A percentile compares a stretch with the other conserved stretches of the same genome.
phyloP scores from a whole-genome alignment of 2,113 vertebrate genomes.

The Cavia porcellus region DNA sequence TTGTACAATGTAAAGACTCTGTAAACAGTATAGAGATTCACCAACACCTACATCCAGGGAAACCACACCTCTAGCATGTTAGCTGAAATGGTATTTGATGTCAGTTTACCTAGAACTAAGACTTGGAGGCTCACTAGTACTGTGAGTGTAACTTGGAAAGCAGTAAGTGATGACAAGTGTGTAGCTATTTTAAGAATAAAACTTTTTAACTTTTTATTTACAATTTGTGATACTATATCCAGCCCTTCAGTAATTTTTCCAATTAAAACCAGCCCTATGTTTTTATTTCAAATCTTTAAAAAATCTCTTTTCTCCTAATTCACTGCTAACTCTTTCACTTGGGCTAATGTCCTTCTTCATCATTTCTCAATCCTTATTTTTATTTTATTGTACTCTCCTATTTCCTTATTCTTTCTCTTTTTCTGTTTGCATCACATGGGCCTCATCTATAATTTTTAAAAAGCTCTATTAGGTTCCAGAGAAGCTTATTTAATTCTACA shows the following conservation, averaged over 20 bases:
- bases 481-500: neutral
- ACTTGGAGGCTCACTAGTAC: neutral
- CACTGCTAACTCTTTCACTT: neutral
- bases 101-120: neutral
- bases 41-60: neutral
- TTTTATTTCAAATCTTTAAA: neutral
- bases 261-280: neutral
- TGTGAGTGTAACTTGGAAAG: neutral
- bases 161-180: neutral
- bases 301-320: neutral
- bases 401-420: slow-evolving; percentile 32
- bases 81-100: neutral
- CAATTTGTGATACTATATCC: neutral
- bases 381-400: neutral
- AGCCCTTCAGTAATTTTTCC: neutral
- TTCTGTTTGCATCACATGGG: neutral
- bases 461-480: neutral
- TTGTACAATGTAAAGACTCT: neutral
- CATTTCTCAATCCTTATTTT: slow-evolving; percentile 13
- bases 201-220: neutral
- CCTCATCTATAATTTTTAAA: neutral
- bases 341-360: neutral
- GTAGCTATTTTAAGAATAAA: neutral
- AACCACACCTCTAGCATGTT: neutral
- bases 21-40: neutral